phyloP scores from a whole-genome alignment of 2,888 invertebrate genomes.

The Drosophila anomelani region DNA sequence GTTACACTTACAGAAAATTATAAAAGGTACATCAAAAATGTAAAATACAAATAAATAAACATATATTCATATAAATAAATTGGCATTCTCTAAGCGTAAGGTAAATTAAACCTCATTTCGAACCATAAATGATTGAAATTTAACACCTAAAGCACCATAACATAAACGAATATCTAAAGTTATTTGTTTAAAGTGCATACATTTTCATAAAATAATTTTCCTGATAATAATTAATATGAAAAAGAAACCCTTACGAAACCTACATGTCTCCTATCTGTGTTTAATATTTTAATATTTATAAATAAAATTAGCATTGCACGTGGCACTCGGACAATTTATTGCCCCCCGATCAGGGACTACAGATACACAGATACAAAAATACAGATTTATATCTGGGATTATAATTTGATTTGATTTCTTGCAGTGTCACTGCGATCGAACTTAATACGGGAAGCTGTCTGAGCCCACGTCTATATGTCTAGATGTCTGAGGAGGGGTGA shows the following conservation, averaged over 20 bases:
- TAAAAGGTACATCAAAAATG: background rate
- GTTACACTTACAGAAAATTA: conserved; percentile 24
- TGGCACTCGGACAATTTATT: conserved; percentile 14
- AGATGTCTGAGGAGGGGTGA: background rate
- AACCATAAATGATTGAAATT: background rate
- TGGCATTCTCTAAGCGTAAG: background rate
- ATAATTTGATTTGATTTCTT: conserved; percentile 27
- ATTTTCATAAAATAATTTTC: background rate
- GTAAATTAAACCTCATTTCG: no score
- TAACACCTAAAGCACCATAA: background rate
- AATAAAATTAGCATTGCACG: conserved; percentile 31
- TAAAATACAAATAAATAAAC: background rate
- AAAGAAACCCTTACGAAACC: background rate
- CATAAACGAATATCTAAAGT: background rate
- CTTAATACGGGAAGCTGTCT: conserved; percentile 23
- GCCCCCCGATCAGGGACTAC: background rate
- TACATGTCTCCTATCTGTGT: background rate
- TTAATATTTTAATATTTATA: conserved; percentile 6
- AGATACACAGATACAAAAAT: background rate
- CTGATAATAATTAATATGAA: background rate
- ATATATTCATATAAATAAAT: background rate
- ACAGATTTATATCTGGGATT: conserved; percentile 35
- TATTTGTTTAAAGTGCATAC: no score
- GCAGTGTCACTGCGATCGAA: conserved; percentile 38
- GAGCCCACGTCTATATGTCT: conserved; percentile 8